Base-by-base conservation (phyloP, 2,113 vertebrate genomes). In the Erythrocebus patas region DNA sequence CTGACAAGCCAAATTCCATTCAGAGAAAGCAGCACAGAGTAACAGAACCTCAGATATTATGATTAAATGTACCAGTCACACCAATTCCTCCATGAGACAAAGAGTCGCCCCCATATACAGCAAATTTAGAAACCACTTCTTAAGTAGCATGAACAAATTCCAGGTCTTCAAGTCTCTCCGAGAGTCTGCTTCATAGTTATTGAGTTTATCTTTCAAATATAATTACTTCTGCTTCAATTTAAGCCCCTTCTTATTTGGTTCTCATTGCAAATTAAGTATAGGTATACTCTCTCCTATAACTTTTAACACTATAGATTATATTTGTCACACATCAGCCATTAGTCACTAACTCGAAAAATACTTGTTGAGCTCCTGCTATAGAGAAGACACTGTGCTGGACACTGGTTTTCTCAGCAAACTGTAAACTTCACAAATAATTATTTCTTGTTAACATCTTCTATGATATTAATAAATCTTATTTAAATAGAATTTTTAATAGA, bases 1-100 rank as follows among this genome's bases (percentile, higher is more conserved):
- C 20, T 89, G 89, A 95, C 70, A 93, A 93, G 78, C 92, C 50
- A 92, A 93, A 90, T 96, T 95, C 20, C 52, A 92, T 66, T 87
- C 14, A 83, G 32, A 83, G 61, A 91, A 87, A 86, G 81, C 73
- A 95, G 11, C 22, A 64, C 27, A 81, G n/a, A 89, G 55, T 88
- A 90, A 91, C 35, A 82, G 38, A 97, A 89, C 17, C 0, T 89
- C 59, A 89, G 40, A 80, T 86, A 76, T 83, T 95, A 89, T 0
- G 55, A 92, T 96, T 89, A 91, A 93, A 64, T 89, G 76, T 87
- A 75, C 90, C 20, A 52, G 12, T 90, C 45, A 66, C 6, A 59
- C 23, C 25, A 92, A 76, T 80, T 93, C 27, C 8, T 72, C 13
- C 9, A 89, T 73, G 43, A 95, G 35, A 80, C 57, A 89, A 73